phyloP scores from a whole-genome alignment of 2,113 vertebrate species.

The Fukomys damarensis region DNA sequence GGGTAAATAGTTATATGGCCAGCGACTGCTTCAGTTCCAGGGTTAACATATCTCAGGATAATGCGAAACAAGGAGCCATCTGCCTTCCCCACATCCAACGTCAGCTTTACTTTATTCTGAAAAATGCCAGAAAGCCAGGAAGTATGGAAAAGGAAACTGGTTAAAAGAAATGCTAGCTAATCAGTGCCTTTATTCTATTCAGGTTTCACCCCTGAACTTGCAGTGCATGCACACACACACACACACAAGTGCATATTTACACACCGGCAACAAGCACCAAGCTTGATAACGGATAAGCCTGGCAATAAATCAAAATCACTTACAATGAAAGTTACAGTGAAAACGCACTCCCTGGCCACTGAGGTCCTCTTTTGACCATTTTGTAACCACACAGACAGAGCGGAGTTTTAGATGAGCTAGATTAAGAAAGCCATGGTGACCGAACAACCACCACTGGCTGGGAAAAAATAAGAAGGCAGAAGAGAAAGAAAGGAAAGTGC shows the following conservation, averaged over 20 bases:
- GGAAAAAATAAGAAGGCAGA: conserved; percentile 88
- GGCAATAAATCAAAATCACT: conserved; percentile 87
- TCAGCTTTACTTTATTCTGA: conserved; percentile 95
- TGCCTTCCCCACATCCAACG: conserved; percentile 90
- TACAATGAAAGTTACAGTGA: conserved; percentile 91
- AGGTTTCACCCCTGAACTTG: not conserved
- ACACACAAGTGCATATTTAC: not conserved
- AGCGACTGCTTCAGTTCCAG: conserved; percentile 84
- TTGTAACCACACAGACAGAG: conserved; percentile 88
- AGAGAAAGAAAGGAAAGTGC: conserved; percentile 82
- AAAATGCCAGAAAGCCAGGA: conserved; percentile 80
- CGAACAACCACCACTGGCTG: conserved; percentile 91
- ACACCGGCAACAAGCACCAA: conserved; percentile 15
- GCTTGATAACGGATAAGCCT: conserved; percentile 72
- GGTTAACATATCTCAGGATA: conserved; percentile 93
- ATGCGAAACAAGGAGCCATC: conserved; percentile 88
- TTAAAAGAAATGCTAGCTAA: conserved; percentile 77
- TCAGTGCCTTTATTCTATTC: conserved; percentile 58
- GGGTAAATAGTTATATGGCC: conserved; percentile 89
- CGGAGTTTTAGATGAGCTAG: conserved; percentile 88
- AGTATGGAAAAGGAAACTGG: conserved; percentile 65
- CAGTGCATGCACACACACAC: not conserved
- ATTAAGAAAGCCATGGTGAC: conserved; percentile 89
- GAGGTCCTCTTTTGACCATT: conserved; percentile 87
- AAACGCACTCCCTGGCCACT: conserved; percentile 77